A percentile compares a stretch with the other conserved stretches of the same genome.
Conservation (phyloP, 2,888 invertebrate species). For the Trimorus sp. region DNA sequence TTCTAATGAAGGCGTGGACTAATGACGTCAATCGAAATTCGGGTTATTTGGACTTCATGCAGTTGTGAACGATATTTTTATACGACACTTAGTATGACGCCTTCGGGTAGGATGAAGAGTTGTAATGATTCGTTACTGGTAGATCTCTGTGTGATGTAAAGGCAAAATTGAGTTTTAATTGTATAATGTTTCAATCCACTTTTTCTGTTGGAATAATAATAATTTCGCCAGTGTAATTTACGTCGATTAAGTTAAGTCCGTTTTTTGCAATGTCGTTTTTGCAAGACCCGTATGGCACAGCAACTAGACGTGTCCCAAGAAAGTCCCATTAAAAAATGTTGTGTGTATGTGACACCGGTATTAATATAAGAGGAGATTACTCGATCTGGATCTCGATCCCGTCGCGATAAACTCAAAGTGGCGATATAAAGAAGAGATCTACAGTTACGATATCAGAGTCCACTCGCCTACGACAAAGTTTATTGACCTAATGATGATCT, state of each 20-base stretch:
- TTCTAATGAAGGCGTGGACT: constrained; percentile 78
- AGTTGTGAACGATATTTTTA: too few relatives aligned
- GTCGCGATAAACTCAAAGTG: constrained; percentile 50
- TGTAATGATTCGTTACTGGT: too few relatives aligned
- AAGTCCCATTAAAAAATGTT: constrained; percentile 34
- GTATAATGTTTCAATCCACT: constrained; percentile 71
- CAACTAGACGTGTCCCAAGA: constrained; percentile 11
- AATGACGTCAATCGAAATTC: constrained; percentile 74
- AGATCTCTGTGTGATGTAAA: too few relatives aligned
- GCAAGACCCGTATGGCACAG: neutral
- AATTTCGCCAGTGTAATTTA: too few relatives aligned
- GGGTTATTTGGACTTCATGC: constrained; percentile 43
- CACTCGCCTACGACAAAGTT: constrained; percentile 63
- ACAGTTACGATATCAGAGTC: constrained; percentile 58
- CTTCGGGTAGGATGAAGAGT: too few relatives aligned
- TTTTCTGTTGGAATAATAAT: constrained; percentile 12
- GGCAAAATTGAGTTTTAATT: too few relatives aligned
- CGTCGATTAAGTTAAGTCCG: neutral
- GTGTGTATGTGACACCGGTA: constrained; percentile 27
- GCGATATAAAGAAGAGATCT: constrained; percentile 56
- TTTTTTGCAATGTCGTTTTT: neutral
- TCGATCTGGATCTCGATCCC: constrained; percentile 55
- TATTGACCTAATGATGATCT: constrained; percentile 60
- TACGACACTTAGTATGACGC: too few relatives aligned
- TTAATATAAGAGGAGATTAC: constrained; percentile 44